Evolutionary conservation across 2,888 invertebrate genomes (phyloP), one percentile per base, ranked within the genome.

Genomic region (Patella caerulea): DNA sequence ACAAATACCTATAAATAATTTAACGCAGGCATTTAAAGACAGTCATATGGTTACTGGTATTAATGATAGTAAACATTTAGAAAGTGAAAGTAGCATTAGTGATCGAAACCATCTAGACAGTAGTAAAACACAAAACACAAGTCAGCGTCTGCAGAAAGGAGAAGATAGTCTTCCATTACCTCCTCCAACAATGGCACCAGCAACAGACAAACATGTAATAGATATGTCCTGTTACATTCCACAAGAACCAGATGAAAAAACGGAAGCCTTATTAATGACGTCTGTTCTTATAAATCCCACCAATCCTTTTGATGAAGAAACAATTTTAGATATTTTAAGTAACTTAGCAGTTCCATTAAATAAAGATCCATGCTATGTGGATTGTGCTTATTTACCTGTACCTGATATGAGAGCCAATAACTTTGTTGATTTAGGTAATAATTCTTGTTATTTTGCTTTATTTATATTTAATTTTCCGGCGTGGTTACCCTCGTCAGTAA

Each of bases 291-390:
- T 90, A 4, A 87, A 90, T 78, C 87, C 88, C 0, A 82, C 85
- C 56, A 95, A 98, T 93, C 98, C 98, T 0, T 98, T 97, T 90
- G 95, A 95, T 90, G 94, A 94, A 75, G 93, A 94, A 74, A 92
- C 96, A 53, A 93, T 95, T 72, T 92, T 93, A 69, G 93, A 94
- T 4, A 93, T 97, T 79, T 92, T 97, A 85, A 94, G 94, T 78
- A 94, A 94, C 85, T 92, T 92, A 72, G 76, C 83, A 9, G 80
- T 78, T 29, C 88, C 90, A 0, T 76, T 90, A 19, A 71, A 74
- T 24, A 74, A 78, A 4, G 85, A 84, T 78, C 81, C 83, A 7
- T 84, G 83, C 76, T 90, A 87, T 78, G 24, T 65, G 2, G 79
- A 83, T 52, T 45, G 71, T 19, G 56, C 80, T 19, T 79, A 84